A percentile compares a stretch with the other conserved stretches of the same genome.
phyloP scores from a whole-genome alignment of 2,797 vertebrate species.

The Smutsia temminckii region DNA sequence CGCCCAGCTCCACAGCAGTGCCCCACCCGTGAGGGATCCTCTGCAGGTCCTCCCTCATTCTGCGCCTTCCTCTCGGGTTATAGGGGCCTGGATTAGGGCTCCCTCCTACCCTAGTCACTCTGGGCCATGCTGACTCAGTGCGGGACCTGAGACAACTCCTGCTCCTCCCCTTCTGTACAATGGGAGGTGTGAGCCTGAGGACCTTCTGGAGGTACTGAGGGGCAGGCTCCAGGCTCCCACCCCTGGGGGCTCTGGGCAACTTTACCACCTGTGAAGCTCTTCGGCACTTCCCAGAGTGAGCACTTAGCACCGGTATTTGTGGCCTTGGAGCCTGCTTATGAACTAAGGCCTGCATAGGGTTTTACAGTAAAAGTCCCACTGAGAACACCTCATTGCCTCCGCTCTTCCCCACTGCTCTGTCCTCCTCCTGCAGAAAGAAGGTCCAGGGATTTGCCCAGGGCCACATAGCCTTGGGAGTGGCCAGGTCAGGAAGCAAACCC shows the following conservation, averaged over 20 bases:
- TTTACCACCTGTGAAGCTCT: background rate
- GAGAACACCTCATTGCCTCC: background rate
- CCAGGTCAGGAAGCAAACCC: background rate
- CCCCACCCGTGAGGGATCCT: background rate
- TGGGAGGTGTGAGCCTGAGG: background rate
- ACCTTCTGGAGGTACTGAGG: background rate
- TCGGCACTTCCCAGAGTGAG: background rate
- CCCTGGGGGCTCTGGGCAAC: background rate
- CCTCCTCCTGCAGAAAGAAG: background rate
- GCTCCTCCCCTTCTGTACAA: background rate
- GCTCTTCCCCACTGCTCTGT: background rate
- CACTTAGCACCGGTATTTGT: background rate
- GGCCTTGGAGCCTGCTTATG: background rate
- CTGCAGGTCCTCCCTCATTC: background rate
- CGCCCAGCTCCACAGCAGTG: fast-evolving
- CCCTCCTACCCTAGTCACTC: background rate
- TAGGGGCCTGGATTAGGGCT: too few relatives aligned
- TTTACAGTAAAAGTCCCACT: background rate
- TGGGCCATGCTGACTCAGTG: fast-evolving
- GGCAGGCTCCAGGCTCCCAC: background rate
- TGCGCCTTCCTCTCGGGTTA: background rate
- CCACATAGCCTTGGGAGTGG: background rate
- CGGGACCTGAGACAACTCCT: background rate
- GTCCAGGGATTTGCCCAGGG: background rate
- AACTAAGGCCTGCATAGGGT: background rate